Percentiles rank a stretch among this genome's conserved stretches.
Evolutionary conservation across 2,113 vertebrate species (phyloP).

Genomic region (Pipa parva): DNA sequence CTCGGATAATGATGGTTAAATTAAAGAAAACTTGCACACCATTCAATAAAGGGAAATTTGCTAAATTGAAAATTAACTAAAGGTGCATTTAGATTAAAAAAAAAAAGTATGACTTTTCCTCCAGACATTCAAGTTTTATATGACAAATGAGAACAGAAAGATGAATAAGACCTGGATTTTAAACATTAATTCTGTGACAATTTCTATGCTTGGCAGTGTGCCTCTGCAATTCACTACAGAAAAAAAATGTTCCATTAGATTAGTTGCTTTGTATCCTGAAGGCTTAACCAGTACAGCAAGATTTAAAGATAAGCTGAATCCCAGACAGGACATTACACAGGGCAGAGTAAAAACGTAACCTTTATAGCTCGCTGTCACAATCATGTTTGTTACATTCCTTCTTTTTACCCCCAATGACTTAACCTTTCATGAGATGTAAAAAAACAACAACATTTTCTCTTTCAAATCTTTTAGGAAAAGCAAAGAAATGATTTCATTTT

Average conservation of each 20-base stretch:
- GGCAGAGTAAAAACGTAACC: not conserved
- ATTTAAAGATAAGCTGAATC: slow-evolving; percentile 1
- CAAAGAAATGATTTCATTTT: no score
- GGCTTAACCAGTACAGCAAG: not conserved
- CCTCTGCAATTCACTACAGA: not conserved
- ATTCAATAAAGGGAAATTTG: no score
- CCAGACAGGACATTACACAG: not conserved
- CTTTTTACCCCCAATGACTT: not conserved
- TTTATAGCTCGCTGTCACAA: not conserved
- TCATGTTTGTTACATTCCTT: not conserved
- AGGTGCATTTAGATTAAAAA: no score
- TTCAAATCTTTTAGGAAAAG: no score
- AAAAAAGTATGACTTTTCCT: not conserved
- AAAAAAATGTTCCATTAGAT: not conserved
- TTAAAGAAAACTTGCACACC: no score
- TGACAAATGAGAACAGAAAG: not conserved
- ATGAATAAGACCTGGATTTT: slow-evolving; percentile 5
- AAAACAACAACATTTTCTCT: no score
- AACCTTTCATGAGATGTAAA: not conserved
- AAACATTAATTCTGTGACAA: not conserved
- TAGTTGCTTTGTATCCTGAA: not conserved
- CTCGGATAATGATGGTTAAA: no score
- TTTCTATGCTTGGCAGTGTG: not conserved
- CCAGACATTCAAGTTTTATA: slow-evolving; percentile 1
- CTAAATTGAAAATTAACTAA: no score